These are phyloP conservation scores for Spilarctia lutea DNA, from an alignment of 2,888 invertebrate genomes.

Conservation along the genomic window DNA sequence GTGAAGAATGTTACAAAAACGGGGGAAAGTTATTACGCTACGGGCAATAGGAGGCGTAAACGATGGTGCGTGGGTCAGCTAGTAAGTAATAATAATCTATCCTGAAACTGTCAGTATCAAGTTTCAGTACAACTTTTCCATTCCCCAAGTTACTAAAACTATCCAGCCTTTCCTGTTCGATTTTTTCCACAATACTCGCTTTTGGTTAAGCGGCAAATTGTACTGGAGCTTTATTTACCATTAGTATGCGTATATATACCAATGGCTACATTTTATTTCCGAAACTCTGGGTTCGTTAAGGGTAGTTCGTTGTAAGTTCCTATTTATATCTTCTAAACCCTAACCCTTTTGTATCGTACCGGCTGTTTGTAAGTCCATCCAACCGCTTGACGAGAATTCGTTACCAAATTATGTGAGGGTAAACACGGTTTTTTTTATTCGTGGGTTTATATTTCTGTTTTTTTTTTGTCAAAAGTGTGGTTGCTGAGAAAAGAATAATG, in stretches of 20 bases:
- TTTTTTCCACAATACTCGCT: neutral
- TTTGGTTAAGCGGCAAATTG: neutral
- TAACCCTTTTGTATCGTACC: neutral
- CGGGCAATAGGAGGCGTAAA: too few relatives aligned
- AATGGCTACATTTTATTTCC: neutral
- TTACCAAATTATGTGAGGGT: neutral
- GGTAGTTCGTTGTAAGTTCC: neutral
- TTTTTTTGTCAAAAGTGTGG: neutral
- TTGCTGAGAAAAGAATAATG: too few relatives aligned
- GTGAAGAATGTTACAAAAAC: too few relatives aligned
- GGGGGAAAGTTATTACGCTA: too few relatives aligned
- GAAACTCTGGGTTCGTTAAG: slow-evolving; percentile 1
- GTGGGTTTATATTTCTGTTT: neutral
- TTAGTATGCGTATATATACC: neutral
- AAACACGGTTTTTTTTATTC: neutral
- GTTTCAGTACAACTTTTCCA: neutral
- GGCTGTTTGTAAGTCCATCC: neutral
- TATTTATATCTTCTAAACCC: slow-evolving; percentile 7
- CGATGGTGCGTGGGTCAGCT: too few relatives aligned
- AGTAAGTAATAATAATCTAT: neutral
- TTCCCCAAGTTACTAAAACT: neutral
- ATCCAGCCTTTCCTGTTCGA: neutral
- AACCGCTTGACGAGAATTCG: neutral
- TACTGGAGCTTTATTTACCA: neutral
- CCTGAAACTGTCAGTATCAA: neutral